phyloP scores from a whole-genome alignment of 2,797 vertebrate species.

The Phyllotis vaccarum region DNA sequence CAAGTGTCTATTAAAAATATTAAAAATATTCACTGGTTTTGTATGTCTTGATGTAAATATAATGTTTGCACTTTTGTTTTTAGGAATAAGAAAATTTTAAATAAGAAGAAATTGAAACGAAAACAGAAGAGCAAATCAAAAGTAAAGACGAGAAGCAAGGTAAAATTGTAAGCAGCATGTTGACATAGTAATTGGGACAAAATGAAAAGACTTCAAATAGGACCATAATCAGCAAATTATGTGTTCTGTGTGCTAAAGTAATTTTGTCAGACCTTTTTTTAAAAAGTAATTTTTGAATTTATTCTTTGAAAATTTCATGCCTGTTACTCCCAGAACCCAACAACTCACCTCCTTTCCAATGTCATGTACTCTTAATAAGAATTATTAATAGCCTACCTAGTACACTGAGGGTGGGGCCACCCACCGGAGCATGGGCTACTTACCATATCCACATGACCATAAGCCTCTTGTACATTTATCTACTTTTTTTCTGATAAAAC shows the following conservation, averaged over 20 bases:
- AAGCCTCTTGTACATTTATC: neutral
- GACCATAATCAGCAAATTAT: constrained; percentile 25
- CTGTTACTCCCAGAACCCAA: neutral
- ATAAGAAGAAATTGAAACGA: constrained; percentile 99
- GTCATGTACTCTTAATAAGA: neutral
- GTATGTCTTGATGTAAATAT: constrained; percentile 35
- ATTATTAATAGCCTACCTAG: neutral
- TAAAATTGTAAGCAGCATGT: constrained; percentile 83
- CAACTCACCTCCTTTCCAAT: neutral
- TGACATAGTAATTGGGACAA: constrained; percentile 46
- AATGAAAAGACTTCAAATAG: constrained; percentile 34
- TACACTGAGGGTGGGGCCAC: neutral
- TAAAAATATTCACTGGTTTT: constrained; percentile 62
- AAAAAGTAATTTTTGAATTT: neutral
- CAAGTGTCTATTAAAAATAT: constrained; percentile 16
- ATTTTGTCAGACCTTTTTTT: constrained; percentile 24
- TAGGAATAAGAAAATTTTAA: constrained; percentile 98
- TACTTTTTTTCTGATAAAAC: neutral
- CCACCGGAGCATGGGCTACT: neutral
- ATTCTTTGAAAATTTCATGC: neutral
- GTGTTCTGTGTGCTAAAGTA: neutral
- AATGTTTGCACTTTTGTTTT: constrained; percentile 79
- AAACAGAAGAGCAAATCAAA: constrained; percentile 99
- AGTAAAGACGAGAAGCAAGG: constrained; percentile 98
- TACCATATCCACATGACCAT: neutral